phyloP scores from a whole-genome alignment of 1,140 invertebrate genomes.

The Adoxophyes honmai region DNA sequence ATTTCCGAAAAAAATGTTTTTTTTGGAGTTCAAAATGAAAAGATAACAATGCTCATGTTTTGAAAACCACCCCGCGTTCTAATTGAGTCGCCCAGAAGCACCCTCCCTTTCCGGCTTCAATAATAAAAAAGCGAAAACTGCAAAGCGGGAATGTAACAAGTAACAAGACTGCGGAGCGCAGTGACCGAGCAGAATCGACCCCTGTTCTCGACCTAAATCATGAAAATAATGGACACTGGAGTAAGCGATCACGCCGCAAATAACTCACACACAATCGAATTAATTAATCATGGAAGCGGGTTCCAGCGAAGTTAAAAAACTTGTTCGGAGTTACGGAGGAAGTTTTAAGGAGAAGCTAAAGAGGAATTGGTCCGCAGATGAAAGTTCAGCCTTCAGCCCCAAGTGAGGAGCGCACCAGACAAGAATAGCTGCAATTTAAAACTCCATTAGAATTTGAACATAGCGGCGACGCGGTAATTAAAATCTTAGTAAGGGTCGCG shows the following conservation, averaged over 20 bases:
- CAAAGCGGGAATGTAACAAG: constrained; percentile 50
- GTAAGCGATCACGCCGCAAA: constrained; percentile 47
- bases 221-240: constrained; percentile 57
- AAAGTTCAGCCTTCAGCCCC: constrained; percentile 63
- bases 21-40: neutral
- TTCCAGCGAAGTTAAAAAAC: constrained; percentile 68
- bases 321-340: constrained; percentile 53
- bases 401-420: constrained; percentile 55
- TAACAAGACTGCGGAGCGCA: constrained; percentile 55
- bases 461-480: constrained; percentile 56
- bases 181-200: constrained; percentile 60
- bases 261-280: constrained; percentile 69
- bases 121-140: constrained; percentile 39
- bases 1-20: too few species aligned
- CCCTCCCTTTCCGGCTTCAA: constrained; percentile 39
- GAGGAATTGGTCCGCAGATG: constrained; percentile 63
- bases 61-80: constrained; percentile 20
- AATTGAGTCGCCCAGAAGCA: constrained; percentile 46
- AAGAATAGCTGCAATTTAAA: constrained; percentile 75
- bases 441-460: constrained; percentile 74
- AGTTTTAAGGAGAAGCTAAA: constrained; percentile 75
- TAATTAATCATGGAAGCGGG: constrained; percentile 72
- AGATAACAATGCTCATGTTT: neutral
- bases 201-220: constrained; percentile 52
- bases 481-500: constrained; percentile 40